Conservation (phyloP, 2,797 vertebrate species). For the Myotis vivesi region DNA sequence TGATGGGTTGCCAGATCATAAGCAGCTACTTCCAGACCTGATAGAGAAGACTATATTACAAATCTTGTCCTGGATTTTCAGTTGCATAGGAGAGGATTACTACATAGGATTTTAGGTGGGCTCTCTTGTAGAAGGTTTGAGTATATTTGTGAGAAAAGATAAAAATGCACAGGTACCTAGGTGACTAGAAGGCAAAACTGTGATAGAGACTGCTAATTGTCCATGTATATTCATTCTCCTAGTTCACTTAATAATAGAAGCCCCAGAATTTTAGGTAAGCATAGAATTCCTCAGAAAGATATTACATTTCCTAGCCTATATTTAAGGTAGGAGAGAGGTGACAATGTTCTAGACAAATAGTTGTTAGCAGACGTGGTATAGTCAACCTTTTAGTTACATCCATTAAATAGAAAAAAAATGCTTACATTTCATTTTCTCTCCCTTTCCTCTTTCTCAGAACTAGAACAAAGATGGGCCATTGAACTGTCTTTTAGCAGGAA, state of each 20-base stretch:
- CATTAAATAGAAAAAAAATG: not conserved
- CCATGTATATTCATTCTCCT: not conserved
- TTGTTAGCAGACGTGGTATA: not conserved
- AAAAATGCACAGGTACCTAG: not conserved
- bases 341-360: not conserved
- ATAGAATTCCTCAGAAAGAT: not conserved
- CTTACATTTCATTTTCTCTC: not conserved
- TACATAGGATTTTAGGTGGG: not conserved
- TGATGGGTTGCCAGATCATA: not conserved
- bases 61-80: not conserved
- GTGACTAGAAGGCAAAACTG: not conserved
- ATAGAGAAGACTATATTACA: not conserved
- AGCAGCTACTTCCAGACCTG: not conserved
- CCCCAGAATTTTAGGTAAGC: not conserved
- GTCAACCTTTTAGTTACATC: not conserved
- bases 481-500: not conserved
- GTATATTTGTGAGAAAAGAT: not conserved
- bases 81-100: not conserved
- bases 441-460: not conserved
- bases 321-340: not conserved
- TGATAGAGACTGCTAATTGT: not conserved
- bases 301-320: not conserved
- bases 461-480: not conserved
- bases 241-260: not conserved
- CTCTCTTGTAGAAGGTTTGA: not conserved